phyloP scores from a whole-genome alignment of 2,113 vertebrate species.

The Cygnus atratus region DNA sequence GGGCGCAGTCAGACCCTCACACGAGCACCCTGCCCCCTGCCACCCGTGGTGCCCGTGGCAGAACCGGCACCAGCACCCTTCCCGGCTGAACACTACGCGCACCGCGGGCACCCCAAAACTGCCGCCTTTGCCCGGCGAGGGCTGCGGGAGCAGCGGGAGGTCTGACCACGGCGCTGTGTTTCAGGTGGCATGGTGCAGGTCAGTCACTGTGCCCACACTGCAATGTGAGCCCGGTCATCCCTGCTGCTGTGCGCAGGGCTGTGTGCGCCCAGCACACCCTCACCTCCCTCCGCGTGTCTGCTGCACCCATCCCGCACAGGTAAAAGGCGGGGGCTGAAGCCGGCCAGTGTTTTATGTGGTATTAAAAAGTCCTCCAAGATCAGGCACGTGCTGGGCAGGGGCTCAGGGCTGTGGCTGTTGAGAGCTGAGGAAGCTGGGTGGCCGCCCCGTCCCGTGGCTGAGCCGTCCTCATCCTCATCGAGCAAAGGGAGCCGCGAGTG shows the following conservation, averaged over 20 bases:
- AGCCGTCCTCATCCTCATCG: neutral
- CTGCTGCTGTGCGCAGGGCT: accelerated
- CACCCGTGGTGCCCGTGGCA: neutral
- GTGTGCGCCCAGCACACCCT: neutral
- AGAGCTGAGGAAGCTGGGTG: neutral
- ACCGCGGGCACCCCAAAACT: neutral
- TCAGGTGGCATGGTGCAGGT: neutral
- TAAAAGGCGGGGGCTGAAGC: neutral
- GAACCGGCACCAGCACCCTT: neutral
- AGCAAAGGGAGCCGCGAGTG: no score
- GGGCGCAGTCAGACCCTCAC: no score
- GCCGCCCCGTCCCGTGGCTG: no score
- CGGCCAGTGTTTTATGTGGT: neutral
- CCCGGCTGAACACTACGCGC: no score
- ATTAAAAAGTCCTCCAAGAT: neutral
- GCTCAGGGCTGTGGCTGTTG: neutral
- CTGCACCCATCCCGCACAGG: neutral
- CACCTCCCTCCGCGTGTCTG: neutral
- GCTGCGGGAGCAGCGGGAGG: neutral
- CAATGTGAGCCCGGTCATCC: neutral
- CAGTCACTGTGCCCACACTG: neutral
- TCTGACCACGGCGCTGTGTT: neutral
- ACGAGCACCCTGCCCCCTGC: no score
- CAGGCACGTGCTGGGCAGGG: neutral
- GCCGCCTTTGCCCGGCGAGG: no score